Percentiles rank a stretch among this genome's conserved stretches.
These are phyloP conservation scores for Aramus guarauna DNA, from an alignment of 2,113 vertebrate genomes.

Conservation along the genomic window DNA sequence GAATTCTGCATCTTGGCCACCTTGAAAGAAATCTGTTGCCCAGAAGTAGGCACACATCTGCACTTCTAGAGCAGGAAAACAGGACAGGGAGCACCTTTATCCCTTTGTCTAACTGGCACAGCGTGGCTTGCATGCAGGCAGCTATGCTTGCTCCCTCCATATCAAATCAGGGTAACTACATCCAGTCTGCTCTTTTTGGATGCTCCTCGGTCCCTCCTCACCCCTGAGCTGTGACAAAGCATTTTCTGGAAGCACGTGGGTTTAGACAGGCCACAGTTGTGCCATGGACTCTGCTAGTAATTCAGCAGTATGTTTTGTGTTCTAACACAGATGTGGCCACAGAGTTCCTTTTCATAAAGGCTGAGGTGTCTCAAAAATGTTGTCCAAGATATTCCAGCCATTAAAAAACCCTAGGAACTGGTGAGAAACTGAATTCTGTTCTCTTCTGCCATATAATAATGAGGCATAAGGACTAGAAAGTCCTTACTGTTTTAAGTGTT, in stretches of 20 bases:
- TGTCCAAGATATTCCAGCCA: background rate
- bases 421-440: background rate
- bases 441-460: background rate
- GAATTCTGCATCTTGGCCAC: background rate
- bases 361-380: background rate
- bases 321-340: background rate
- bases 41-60: background rate
- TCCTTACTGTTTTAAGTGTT: background rate
- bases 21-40: background rate
- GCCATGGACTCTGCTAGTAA: background rate
- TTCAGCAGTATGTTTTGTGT: background rate
- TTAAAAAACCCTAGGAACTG: background rate
- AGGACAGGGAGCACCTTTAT: background rate
- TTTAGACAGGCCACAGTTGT: background rate
- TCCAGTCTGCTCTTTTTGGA: background rate
- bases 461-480: background rate
- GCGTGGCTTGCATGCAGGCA: background rate
- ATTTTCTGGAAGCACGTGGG: background rate
- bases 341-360: background rate
- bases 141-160: background rate
- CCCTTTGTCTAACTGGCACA: background rate
- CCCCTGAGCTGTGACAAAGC: background rate
- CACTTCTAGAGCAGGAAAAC: background rate
- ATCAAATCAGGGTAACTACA: background rate
- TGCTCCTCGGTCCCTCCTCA: background rate